phyloP scores from a whole-genome alignment of 1,140 invertebrate species.

The Latrodectus geometricus region DNA sequence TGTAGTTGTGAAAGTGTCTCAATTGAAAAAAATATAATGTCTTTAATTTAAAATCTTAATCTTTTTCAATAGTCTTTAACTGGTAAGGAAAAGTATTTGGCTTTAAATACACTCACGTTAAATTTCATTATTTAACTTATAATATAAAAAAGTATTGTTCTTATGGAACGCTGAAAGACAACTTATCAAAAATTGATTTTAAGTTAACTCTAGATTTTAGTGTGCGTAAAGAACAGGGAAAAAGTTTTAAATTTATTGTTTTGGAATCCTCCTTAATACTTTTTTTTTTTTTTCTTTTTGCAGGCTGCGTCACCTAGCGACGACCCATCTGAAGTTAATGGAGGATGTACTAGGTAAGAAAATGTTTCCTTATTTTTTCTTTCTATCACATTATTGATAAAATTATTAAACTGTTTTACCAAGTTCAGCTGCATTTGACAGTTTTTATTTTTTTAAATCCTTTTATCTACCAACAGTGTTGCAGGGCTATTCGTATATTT shows the following conservation, averaged over 20 bases:
- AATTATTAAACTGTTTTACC: constrained; percentile 50
- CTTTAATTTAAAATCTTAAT: no score
- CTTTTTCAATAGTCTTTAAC: no score
- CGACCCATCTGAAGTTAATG: constrained; percentile 52
- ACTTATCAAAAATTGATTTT: background rate
- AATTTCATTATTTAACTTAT: no score
- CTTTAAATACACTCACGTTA: no score
- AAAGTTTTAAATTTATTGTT: constrained; percentile 31
- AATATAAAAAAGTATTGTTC: no score
- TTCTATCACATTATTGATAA: constrained; percentile 4
- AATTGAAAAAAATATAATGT: no score
- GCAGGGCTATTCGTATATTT: no score
- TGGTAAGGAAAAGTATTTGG: no score
- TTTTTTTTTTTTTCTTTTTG: constrained; percentile 34
- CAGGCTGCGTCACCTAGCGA: constrained; percentile 39
- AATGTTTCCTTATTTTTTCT: constrained; percentile 5
- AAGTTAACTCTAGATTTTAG: background rate
- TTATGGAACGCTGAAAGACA: no score
- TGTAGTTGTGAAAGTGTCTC: no score
- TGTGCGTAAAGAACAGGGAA: background rate
- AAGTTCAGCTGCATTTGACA: constrained; percentile 44
- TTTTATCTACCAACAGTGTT: background rate
- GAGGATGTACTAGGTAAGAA: constrained; percentile 47
- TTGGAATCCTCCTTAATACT: constrained; percentile 33
- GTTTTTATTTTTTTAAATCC: constrained; percentile 1